Evolutionary conservation across 2,888 invertebrate species (phyloP).

Genomic region (Eudasyphora cyanicolor): DNA sequence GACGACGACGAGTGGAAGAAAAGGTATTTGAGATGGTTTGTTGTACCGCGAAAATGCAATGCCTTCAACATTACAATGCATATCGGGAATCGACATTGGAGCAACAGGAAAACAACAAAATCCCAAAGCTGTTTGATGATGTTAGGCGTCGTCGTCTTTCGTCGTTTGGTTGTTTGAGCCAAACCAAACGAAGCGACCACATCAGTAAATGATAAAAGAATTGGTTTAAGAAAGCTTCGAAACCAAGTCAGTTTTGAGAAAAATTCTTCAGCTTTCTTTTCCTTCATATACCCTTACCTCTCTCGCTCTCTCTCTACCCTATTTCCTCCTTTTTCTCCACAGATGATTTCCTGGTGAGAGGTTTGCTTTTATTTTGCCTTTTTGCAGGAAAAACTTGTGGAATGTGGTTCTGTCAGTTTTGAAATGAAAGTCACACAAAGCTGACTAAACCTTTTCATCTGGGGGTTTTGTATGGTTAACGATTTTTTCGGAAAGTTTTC

Average conservation of each 20-base stretch:
- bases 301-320: neutral
- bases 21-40: constrained; percentile 26
- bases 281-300: neutral
- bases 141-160: neutral
- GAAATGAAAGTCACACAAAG: constrained; percentile 27
- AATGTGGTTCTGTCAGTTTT: constrained; percentile 58
- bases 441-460: neutral
- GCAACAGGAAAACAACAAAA: constrained; percentile 14
- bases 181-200: constrained; percentile 3
- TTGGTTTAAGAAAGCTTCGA: constrained; percentile 1
- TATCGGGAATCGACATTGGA: neutral
- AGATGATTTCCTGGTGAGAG: neutral
- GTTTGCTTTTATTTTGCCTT: constrained; percentile 32
- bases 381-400: constrained; percentile 33
- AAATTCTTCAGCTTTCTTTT: constrained; percentile 13
- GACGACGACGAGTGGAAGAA: neutral
- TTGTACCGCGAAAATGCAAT: constrained; percentile 1
- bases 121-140: constrained; percentile 8
- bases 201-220: constrained; percentile 10
- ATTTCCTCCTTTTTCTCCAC: neutral
- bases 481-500: neutral
- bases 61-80: constrained; percentile 22
- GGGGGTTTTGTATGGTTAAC: neutral
- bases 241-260: neutral
- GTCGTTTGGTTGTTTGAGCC: neutral